Evolutionary conservation across 2,888 invertebrate species (phyloP), one percentile per base, ranked within the genome.

Genomic region (Trichopria drosophilae): DNA sequence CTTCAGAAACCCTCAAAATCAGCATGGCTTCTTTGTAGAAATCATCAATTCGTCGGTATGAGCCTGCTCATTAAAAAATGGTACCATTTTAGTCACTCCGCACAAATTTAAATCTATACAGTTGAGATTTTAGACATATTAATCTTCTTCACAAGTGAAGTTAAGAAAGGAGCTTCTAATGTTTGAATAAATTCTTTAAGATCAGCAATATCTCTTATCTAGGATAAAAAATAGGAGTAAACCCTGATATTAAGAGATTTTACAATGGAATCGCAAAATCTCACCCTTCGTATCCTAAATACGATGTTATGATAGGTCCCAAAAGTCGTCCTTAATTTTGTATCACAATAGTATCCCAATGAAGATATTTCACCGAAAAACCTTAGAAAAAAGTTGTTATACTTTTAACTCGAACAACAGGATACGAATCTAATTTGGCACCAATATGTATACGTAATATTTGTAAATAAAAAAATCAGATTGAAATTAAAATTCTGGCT

Each of bases 251-350:
- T 15, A 24, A 39, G 22, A 35, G 51, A 18, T 55, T 57, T 43
- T 42, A 59, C 7, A 53, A 43, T 13, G 57, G 53, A 1, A 9
- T 53, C 3, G 55, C 31, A 15, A 57, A 50, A 28, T n/a, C 48
- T 7, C 40, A 46, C 16, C 54, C 53, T 7, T 28, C 44, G 1
- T 42, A 36, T 12, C 53, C 53, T 1, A 59, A 53, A 19, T 59
- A 56, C 19, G 9, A 37, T 16, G 10, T 20, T 3, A 57, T 50
- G n/a, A 7, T 55, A 57, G 56, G 57, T 55, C 35, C 28, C 50
- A 3, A 15, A 29, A 6, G 26, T 42, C 1, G 57, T 52, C 24
- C 22, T 57, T 23, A 35, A 42, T 9, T 41, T 36, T 24, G 35
- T 46, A 28, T 22, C 29, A 34, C n/a, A 36, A 13, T 22, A 37